phyloP scores from a whole-genome alignment of 1,140 invertebrate species.

The Orchestia grillus region DNA sequence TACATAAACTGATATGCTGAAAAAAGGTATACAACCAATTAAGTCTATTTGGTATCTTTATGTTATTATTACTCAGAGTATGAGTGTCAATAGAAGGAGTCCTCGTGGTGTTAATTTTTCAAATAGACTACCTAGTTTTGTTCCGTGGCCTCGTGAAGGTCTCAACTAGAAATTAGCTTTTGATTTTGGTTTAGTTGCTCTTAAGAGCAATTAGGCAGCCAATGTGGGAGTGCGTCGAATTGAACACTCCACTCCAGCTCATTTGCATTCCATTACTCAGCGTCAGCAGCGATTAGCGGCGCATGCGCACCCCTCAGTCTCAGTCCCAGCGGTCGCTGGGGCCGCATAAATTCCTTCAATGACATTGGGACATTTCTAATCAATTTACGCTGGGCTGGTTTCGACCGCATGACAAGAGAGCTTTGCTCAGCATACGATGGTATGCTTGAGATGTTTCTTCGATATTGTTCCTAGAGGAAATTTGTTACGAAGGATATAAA shows the following conservation, averaged over 20 bases:
- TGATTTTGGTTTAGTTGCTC: neutral
- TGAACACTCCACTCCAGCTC: conserved; percentile 26
- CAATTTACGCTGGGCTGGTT: neutral
- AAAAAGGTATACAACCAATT: too few species aligned
- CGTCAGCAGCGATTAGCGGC: neutral
- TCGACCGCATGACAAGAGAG: neutral
- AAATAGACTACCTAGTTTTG: too few species aligned
- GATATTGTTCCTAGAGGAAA: too few species aligned
- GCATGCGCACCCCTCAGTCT: neutral
- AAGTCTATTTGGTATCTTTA: too few species aligned
- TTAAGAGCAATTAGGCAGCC: neutral
- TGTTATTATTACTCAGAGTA: too few species aligned
- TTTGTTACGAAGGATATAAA: too few species aligned
- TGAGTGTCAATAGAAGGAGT: too few species aligned
- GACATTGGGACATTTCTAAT: neutral
- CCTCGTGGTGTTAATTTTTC: too few species aligned
- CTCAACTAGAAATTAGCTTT: conserved; percentile 27
- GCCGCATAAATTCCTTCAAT: neutral
- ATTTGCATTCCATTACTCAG: conserved; percentile 25
- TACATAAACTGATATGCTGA: too few species aligned
- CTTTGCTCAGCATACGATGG: neutral
- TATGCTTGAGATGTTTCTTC: too few species aligned
- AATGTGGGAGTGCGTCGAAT: neutral
- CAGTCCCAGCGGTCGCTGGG: neutral
- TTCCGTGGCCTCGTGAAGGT: too few species aligned